Evolutionary conservation across 2,797 vertebrate genomes (phyloP).

Genomic region (Arctocebus calabarensis): DNA sequence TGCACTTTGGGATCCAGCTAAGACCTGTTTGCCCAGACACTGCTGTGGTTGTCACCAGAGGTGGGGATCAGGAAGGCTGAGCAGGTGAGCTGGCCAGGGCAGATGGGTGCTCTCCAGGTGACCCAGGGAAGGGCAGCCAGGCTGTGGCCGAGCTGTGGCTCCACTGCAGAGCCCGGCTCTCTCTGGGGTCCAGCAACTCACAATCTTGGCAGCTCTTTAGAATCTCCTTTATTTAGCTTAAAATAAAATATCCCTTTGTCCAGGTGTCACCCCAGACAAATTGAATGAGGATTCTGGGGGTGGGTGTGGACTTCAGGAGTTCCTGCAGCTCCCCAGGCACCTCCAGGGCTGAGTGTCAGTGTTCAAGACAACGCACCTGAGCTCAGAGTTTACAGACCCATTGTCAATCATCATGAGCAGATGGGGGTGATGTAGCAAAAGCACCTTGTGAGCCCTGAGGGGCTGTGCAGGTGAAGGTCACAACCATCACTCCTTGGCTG

Average conservation of each 20-base stretch:
- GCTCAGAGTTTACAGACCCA: neutral
- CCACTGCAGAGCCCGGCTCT: rapidly evolving
- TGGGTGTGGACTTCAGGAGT: neutral
- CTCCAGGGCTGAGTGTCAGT: neutral
- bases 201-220: neutral
- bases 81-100: neutral
- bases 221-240: neutral
- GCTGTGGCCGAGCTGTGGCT: neutral
- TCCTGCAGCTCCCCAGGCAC: neutral
- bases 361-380: neutral
- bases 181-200: rapidly evolving
- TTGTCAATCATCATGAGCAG: neutral
- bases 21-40: slow-evolving; percentile 1
- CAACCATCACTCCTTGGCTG: rapidly evolving
- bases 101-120: neutral
- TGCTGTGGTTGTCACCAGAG: neutral
- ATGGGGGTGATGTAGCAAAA: neutral
- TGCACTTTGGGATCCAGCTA: neutral
- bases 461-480: neutral
- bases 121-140: neutral
- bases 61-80: neutral
- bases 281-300: neutral
- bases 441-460: neutral
- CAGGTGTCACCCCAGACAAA: neutral
- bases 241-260: neutral